Evolutionary conservation across 2,888 invertebrate species (phyloP), one percentile per base, ranked within the genome.

Genomic region (Nematopogon swammerdamellus): DNA sequence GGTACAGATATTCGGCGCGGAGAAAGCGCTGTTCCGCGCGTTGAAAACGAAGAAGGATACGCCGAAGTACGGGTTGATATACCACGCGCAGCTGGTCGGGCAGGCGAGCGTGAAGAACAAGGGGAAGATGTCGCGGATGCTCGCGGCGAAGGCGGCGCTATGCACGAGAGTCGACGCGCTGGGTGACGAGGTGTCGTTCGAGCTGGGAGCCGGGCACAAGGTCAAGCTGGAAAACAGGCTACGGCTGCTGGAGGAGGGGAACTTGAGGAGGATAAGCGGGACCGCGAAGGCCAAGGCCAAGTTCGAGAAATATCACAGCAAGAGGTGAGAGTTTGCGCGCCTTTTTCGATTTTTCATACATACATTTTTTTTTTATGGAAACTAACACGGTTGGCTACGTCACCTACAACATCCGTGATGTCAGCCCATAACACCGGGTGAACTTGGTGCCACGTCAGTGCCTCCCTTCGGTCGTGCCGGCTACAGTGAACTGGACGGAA

Each of bases 61-160:
- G 0, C 99, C 99, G 0, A 99, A 99, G 64, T 99, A 99, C 68
- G 99, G 99, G 79, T 80, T 99, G 44, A 95, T 99, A 55, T 99
- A 97, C 67, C 98, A 99, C 67, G 91, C 98, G 0, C 91, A 92
- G 61, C 71, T 99, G 17, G 90, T 99, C 6, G 95, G 96, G 0
- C 94, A 95, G 65, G 85, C 92, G 1, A 92, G 90, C 63, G 84
- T 89, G 0, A 94, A 92, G 68, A 89, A 95, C 58, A 99, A 99
- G 70, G 98, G 98, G 52, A 91, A 90, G 72, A 89, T 91, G 85
- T 93, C 98, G 0, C 84, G 99, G 59, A 98, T 97, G 87, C 76
- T 99, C 58, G 98, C 99, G 1, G 97, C 98, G 0, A 99, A 99
- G 70, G 91, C 96, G 0, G 85, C 98, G 0, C 70, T 99, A 29